Conservation (phyloP, 2,113 vertebrate species). For the Sapayoa aenigma region DNA sequence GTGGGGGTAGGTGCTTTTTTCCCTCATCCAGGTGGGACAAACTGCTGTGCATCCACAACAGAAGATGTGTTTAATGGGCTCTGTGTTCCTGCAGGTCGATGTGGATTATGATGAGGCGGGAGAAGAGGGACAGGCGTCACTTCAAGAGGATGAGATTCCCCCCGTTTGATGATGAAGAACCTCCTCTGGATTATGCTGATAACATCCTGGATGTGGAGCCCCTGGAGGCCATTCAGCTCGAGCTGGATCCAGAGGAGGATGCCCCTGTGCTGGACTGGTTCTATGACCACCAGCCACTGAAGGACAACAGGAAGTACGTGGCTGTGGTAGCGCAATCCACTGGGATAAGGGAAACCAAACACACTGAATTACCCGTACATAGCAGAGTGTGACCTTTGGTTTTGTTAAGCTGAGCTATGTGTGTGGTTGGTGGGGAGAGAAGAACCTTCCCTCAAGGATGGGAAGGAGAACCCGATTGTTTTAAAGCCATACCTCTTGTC, state of each 20-base stretch:
- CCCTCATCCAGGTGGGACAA: background rate
- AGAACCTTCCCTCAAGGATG: background rate
- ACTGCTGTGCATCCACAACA: accelerated
- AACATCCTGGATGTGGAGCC: constrained; percentile 98
- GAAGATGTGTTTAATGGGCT: accelerated
- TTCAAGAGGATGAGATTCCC: constrained; percentile 99
- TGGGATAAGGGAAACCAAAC: background rate
- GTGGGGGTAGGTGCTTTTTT: constrained; percentile 88
- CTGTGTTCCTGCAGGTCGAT: constrained; percentile 79
- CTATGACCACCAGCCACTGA: constrained; percentile 95
- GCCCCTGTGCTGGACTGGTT: constrained; percentile 91
- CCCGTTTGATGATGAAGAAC: constrained; percentile 96
- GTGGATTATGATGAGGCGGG: constrained; percentile 99
- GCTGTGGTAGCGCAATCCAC: background rate
- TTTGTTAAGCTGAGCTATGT: background rate
- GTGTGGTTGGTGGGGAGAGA: background rate
- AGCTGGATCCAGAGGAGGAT: constrained; percentile 94
- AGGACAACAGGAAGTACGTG: constrained; percentile 89
- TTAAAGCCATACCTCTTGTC: background rate
- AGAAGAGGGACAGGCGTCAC: constrained; percentile 94
- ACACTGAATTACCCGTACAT: accelerated
- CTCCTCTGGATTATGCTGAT: constrained; percentile 95
- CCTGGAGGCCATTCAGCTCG: constrained; percentile 95
- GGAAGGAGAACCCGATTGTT: background rate
- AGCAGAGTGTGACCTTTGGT: background rate